These are phyloP conservation scores for Caerostris darwini DNA, from an alignment of 1,140 invertebrate species.

Conservation along the genomic window DNA sequence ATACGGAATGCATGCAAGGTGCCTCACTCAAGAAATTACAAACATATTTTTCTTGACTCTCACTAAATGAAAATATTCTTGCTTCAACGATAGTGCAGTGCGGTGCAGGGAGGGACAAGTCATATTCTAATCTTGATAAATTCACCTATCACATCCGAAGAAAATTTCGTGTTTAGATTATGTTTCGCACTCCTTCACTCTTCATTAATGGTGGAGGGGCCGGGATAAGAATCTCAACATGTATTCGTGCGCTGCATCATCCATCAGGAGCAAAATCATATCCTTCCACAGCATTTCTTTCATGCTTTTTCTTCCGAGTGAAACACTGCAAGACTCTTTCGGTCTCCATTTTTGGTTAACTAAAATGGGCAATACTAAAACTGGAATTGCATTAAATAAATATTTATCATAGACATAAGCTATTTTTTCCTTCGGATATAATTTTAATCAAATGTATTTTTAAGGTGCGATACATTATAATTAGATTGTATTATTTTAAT, in stretches of 20 bases:
- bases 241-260: background rate
- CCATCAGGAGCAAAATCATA: background rate
- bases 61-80: no score
- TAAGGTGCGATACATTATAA: no score
- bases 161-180: constrained; percentile 46
- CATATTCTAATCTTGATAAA: constrained; percentile 23
- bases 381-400: no score
- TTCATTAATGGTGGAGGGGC: constrained; percentile 11
- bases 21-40: no score
- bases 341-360: background rate
- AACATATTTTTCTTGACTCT: no score
- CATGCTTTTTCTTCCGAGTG: background rate
- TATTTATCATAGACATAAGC: no score
- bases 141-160: constrained; percentile 17
- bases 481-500: no score
- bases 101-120: background rate
- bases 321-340: background rate
- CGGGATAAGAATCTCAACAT: constrained; percentile 10
- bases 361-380: no score
- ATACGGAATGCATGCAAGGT: no score
- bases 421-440: no score
- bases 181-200: constrained; percentile 11
- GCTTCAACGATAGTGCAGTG: no score
- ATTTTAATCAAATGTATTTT: no score
- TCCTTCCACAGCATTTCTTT: background rate